Evolutionary conservation across 2,113 vertebrate species (phyloP).

Genomic region (Ceuthmochares aereus): DNA sequence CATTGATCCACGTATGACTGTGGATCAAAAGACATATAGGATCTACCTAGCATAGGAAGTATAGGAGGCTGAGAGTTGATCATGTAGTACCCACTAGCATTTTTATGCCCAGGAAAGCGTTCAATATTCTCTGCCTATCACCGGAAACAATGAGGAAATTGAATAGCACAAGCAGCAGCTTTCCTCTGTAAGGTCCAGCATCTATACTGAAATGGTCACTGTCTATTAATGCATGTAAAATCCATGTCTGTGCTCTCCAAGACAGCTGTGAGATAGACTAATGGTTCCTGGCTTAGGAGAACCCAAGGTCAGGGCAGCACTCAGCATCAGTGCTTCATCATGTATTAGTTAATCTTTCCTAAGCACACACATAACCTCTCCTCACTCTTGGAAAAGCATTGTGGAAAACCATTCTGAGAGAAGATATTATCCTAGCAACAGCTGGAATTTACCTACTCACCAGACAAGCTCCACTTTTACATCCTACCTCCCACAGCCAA

Average conservation of each 20-base stretch:
- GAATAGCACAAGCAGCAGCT: background rate
- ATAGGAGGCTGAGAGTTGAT: background rate
- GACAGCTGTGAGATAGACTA: background rate
- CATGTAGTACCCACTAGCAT: background rate
- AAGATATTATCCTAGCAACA: background rate
- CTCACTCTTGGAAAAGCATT: background rate
- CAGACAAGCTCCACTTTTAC: background rate
- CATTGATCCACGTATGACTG: background rate
- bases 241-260: background rate
- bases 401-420: background rate
- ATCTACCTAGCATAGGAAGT: background rate
- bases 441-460: background rate
- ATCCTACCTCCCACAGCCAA: background rate
- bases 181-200: background rate
- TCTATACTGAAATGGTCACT: background rate
- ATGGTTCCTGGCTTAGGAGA: background rate
- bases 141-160: background rate
- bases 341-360: background rate
- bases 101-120: background rate
- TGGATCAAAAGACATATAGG: background rate
- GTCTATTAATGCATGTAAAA: background rate
- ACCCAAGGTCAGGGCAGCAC: background rate
- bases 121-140: background rate
- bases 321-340: background rate
- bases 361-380: background rate